Evolutionary conservation across 1,140 invertebrate species (phyloP).

Genomic region (Stratiolaelaps scimitus): DNA sequence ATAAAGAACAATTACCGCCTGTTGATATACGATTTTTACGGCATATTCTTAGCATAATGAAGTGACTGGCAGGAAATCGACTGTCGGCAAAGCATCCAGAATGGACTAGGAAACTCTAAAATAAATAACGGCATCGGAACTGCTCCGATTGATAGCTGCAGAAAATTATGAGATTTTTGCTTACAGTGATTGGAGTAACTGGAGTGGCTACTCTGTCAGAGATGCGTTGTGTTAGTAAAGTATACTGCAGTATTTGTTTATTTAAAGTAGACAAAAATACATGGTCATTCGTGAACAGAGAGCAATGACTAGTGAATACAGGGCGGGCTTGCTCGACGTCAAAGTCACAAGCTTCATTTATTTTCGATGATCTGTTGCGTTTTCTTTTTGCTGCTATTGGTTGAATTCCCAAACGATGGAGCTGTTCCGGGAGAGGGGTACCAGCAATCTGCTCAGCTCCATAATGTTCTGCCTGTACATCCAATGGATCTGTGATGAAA

Average conservation of each 20-base stretch:
- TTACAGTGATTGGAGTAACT: too few relatives aligned
- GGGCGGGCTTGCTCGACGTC: too few relatives aligned
- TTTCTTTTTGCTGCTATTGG: background rate
- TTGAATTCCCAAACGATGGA: slow-evolving; percentile 13
- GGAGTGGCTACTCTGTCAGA: too few relatives aligned
- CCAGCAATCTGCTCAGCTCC: slow-evolving; percentile 1
- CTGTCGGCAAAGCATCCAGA: too few relatives aligned
- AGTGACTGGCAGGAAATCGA: too few relatives aligned
- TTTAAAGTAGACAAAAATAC: background rate
- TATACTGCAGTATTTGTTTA: background rate
- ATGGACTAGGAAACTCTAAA: too few relatives aligned
- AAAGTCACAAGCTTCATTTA: background rate
- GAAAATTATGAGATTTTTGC: too few relatives aligned
- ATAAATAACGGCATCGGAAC: too few relatives aligned
- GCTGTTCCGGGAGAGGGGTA: slow-evolving; percentile 9
- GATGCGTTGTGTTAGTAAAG: background rate
- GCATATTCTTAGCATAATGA: too few relatives aligned
- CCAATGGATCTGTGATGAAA: slow-evolving; percentile 15
- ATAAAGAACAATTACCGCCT: too few relatives aligned
- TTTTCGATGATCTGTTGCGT: background rate
- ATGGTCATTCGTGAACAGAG: background rate
- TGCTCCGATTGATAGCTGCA: too few relatives aligned
- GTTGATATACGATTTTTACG: too few relatives aligned
- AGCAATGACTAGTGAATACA: background rate
- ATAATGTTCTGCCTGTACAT: slow-evolving; percentile 22